These are phyloP conservation scores for Glaucopsyche alexis DNA, from an alignment of 2,888 invertebrate genomes.

Conservation along the genomic window DNA sequence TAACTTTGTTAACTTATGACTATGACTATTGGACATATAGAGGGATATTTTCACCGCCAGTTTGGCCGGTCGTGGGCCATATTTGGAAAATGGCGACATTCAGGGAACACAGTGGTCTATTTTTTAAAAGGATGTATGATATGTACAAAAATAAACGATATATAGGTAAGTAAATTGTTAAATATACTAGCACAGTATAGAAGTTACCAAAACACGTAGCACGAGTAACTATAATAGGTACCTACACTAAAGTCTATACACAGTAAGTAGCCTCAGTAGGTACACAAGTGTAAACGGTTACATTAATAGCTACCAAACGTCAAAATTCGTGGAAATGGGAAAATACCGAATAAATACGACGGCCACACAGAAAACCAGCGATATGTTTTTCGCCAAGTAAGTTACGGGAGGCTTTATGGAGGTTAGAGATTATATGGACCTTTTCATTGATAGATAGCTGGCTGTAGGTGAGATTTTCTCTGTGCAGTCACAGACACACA, in stretches of 20 bases:
- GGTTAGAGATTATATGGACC: no score
- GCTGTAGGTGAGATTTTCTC: no score
- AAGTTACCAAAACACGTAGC: not conserved
- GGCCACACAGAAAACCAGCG: no score
- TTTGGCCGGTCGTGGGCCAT: slow-evolving; percentile 67
- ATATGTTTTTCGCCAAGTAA: no score
- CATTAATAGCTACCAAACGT: not conserved
- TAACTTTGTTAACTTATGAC: slow-evolving; percentile 63
- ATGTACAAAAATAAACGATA: slow-evolving; percentile 58
- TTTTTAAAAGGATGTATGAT: slow-evolving; percentile 69
- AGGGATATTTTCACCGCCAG: slow-evolving; percentile 67
- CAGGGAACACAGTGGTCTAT: slow-evolving; percentile 70
- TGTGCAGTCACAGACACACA: no score
- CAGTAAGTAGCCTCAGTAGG: no score
- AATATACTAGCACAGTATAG: not conserved
- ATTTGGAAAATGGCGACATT: slow-evolving; percentile 63
- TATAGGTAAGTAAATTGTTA: slow-evolving; percentile 56
- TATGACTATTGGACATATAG: slow-evolving; percentile 66
- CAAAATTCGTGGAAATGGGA: not conserved
- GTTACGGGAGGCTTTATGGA: no score
- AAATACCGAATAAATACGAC: no score
- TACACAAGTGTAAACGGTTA: not conserved
- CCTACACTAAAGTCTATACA: no score
- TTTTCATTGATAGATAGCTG: no score
- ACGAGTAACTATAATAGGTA: not conserved